A percentile compares a stretch with the other conserved stretches of the same genome.
Conservation (phyloP, 2,797 vertebrate species). For the Melanotaenia boesemani region DNA sequence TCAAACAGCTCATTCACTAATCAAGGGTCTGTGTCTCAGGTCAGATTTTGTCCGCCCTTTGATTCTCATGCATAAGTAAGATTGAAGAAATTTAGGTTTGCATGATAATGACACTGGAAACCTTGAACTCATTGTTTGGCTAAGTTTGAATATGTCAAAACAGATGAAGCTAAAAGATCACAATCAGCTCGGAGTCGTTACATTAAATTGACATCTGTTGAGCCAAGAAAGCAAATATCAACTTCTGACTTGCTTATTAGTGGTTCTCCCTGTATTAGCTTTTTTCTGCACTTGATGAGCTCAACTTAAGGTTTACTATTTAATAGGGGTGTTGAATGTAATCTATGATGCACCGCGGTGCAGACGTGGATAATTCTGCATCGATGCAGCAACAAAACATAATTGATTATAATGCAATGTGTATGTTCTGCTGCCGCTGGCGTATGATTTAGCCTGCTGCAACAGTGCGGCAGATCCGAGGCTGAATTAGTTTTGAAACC, state of each 20-base stretch:
- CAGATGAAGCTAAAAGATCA: slow-evolving; percentile 12
- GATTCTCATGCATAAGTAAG: slow-evolving; percentile 27
- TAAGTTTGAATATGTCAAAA: slow-evolving; percentile 11
- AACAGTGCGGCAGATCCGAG: no score
- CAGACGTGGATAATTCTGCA: no score
- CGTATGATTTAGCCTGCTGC: no score
- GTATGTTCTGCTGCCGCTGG: no score
- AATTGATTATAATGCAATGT: no score
- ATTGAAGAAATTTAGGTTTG: slow-evolving; percentile 29
- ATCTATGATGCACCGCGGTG: no score
- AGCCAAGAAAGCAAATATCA: slow-evolving; percentile 22
- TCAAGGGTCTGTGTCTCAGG: slow-evolving; percentile 41
- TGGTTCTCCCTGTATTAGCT: slow-evolving; percentile 12
- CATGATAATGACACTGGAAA: slow-evolving; percentile 4
- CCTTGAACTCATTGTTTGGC: slow-evolving; percentile 5
- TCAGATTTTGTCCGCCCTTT: slow-evolving; percentile 28
- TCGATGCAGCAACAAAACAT: no score
- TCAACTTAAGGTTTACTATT: neutral
- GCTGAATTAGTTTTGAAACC: no score
- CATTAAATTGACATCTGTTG: slow-evolving; percentile 36
- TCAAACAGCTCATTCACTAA: slow-evolving; percentile 60
- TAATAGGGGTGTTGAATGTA: no score
- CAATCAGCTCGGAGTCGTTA: slow-evolving; percentile 6
- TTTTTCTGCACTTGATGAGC: slow-evolving; percentile 23
- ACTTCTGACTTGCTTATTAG: slow-evolving; percentile 41